phyloP scores from a whole-genome alignment of 1,140 invertebrate species.

The Dreissena polymorpha region DNA sequence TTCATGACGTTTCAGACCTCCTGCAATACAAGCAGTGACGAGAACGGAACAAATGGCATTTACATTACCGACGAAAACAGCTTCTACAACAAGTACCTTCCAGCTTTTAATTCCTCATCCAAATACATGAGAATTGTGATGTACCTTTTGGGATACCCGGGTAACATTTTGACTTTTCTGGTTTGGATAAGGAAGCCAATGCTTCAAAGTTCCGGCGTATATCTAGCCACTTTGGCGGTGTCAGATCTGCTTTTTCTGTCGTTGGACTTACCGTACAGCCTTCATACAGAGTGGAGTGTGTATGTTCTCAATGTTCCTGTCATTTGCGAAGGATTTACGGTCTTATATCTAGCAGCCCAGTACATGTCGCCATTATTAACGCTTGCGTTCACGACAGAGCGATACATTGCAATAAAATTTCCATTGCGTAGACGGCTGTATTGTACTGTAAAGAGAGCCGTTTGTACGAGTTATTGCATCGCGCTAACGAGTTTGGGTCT shows the following conservation, averaged over 20 bases:
- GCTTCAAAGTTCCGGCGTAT: slow-evolving; percentile 77
- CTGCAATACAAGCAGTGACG: background rate
- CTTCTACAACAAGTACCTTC: slow-evolving; percentile 59
- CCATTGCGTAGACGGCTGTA: slow-evolving; percentile 84
- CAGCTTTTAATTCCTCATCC: slow-evolving; percentile 48
- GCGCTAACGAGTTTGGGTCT: slow-evolving; percentile 59
- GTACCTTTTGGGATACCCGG: slow-evolving; percentile 75
- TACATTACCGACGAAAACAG: slow-evolving; percentile 8
- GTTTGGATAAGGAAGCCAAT: slow-evolving; percentile 77
- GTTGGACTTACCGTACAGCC: slow-evolving; percentile 73
- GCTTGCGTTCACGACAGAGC: slow-evolving; percentile 93
- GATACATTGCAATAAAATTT: slow-evolving; percentile 97
- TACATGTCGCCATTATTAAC: slow-evolving; percentile 77
- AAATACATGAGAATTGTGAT: slow-evolving; percentile 68
- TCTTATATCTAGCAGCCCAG: slow-evolving; percentile 73
- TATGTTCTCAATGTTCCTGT: slow-evolving; percentile 65
- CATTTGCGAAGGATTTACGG: slow-evolving; percentile 72
- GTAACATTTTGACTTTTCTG: slow-evolving; percentile 75
- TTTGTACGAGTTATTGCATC: slow-evolving; percentile 66
- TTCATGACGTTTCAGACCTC: background rate
- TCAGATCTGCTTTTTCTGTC: slow-evolving; percentile 76
- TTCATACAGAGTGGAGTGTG: slow-evolving; percentile 71
- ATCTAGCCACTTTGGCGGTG: slow-evolving; percentile 76
- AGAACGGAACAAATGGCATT: background rate
- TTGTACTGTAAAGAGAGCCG: slow-evolving; percentile 90